Evolutionary conservation across 1,140 invertebrate genomes (phyloP).

Genomic region (Anoplophora glabripennis): DNA sequence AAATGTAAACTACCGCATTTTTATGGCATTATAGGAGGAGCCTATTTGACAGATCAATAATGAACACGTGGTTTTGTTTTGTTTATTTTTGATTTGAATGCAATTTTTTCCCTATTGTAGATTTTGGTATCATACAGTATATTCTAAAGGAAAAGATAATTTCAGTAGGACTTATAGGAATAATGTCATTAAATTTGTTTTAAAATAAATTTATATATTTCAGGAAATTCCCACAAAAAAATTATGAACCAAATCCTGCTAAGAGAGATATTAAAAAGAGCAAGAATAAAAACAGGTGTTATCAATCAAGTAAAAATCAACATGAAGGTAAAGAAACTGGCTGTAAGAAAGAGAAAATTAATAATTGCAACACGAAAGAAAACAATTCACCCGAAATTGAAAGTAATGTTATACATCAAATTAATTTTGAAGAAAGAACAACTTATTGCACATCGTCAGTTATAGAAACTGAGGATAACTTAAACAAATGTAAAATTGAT

Average conservation of each 20-base stretch:
- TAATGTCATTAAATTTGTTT: too few species aligned
- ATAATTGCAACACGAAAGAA: background rate
- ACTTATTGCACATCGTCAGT: background rate
- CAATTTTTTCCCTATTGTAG: background rate
- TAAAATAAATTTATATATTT: too few species aligned
- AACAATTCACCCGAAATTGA: background rate
- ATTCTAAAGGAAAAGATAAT: too few species aligned
- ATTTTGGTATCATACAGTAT: too few species aligned
- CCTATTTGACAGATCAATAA: constrained; percentile 9
- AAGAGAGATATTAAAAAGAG: too few species aligned
- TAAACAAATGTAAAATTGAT: background rate
- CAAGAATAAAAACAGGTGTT: background rate
- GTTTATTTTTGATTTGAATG: background rate
- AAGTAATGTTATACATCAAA: background rate
- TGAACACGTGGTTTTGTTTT: background rate
- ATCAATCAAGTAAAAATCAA: background rate
- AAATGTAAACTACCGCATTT: constrained; percentile 6
- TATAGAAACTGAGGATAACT: background rate
- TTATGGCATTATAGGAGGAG: background rate
- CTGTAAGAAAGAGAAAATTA: background rate
- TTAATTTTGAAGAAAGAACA: too few species aligned
- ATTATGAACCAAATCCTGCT: too few species aligned
- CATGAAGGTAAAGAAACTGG: background rate
- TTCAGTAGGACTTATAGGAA: too few species aligned
- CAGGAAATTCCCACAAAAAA: too few species aligned